phyloP scores from a whole-genome alignment of 2,797 vertebrate genomes.

The Fundulus diaphanus region DNA sequence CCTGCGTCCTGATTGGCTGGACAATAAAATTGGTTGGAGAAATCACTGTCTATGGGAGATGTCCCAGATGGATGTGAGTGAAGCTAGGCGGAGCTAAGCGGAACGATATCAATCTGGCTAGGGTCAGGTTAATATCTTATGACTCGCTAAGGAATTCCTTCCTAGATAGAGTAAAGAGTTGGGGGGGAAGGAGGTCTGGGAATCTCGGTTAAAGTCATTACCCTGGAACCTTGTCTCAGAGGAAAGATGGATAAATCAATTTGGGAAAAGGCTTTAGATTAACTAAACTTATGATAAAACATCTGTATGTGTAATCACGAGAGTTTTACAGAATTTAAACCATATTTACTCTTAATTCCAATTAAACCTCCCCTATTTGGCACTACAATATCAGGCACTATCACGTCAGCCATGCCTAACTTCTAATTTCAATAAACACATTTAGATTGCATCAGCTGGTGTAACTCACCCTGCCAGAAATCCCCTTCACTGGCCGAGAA shows the following conservation, averaged over 20 bases:
- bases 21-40: too few relatives aligned
- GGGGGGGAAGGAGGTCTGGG: not conserved
- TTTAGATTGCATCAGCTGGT: not conserved
- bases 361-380: not conserved
- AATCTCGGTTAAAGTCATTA: not conserved
- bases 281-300: not conserved
- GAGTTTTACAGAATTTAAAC: not conserved
- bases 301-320: not conserved
- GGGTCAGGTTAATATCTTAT: too few relatives aligned
- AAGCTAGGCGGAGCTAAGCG: too few relatives aligned
- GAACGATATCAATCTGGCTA: too few relatives aligned
- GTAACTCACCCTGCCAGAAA: conserved; percentile 93
- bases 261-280: not conserved
- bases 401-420: not conserved
- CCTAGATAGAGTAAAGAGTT: not conserved
- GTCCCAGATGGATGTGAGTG: too few relatives aligned
- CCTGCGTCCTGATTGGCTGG: too few relatives aligned
- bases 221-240: not conserved
- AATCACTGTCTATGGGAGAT: too few relatives aligned
- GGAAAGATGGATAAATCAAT: not conserved
- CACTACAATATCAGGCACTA: not conserved
- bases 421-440: not conserved
- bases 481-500: conserved; percentile 92
- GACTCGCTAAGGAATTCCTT: not conserved
- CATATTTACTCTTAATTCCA: too few relatives aligned